Evolutionary conservation across 2,113 vertebrate genomes (phyloP).

Genomic region (Candoia aspera): DNA sequence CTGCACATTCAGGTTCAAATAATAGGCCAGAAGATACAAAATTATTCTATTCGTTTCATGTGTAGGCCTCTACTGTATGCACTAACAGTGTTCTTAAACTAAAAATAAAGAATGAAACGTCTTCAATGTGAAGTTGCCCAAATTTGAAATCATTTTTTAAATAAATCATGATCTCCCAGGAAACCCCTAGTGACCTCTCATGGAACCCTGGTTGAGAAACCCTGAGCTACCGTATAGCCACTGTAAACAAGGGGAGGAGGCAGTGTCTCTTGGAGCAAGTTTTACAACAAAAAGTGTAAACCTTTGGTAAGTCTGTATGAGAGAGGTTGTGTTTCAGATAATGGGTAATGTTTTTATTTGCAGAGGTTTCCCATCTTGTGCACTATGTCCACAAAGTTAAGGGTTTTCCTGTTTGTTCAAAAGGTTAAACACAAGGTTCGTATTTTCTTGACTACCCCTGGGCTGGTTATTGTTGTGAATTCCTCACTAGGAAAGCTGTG

Average conservation of each 20-base stretch:
- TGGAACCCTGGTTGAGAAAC: too few species aligned
- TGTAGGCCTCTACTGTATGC: too few species aligned
- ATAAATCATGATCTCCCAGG: too few species aligned
- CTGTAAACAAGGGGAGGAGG: not conserved
- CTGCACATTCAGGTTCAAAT: too few species aligned
- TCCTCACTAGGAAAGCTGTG: not conserved
- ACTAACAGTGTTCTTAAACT: too few species aligned
- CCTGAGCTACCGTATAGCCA: not conserved
- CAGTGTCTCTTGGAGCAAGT: not conserved
- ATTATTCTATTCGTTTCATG: too few species aligned
- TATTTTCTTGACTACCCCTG: not conserved
- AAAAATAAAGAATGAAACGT: too few species aligned
- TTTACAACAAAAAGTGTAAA: not conserved
- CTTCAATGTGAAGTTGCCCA: too few species aligned
- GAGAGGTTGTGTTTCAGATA: not conserved
- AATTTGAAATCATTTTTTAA: too few species aligned
- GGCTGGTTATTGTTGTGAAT: not conserved
- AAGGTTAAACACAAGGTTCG: not conserved
- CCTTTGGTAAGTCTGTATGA: not conserved
- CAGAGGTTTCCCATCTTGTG: not conserved
- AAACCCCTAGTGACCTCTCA: too few species aligned
- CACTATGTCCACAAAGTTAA: not conserved
- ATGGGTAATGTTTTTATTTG: not conserved
- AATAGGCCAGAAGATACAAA: too few species aligned
- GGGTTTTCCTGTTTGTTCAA: not conserved